Conservation (phyloP, 2,113 vertebrate genomes). For the Steatornis caripensis region DNA sequence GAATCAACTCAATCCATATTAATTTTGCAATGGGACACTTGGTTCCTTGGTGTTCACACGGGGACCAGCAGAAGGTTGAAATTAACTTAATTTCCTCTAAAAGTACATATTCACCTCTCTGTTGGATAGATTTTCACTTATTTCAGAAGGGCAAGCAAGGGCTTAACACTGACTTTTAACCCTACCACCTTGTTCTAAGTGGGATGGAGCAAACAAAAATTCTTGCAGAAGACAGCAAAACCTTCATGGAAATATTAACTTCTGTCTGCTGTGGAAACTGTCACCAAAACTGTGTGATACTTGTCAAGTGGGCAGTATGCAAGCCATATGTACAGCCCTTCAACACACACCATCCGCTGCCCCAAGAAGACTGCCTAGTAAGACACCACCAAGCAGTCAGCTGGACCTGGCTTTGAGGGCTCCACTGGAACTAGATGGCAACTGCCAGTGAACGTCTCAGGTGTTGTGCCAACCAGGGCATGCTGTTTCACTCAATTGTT, state of each 20-base stretch:
- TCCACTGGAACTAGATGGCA: not conserved
- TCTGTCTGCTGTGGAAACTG: not conserved
- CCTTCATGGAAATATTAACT: not conserved
- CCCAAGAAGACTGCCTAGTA: not conserved
- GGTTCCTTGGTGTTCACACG: not conserved
- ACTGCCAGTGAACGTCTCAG: not conserved
- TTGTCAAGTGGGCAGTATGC: not conserved
- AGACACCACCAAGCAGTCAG: not conserved
- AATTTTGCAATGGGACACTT: not conserved
- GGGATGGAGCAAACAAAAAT: not conserved
- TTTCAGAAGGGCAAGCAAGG: not conserved
- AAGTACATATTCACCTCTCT: not conserved
- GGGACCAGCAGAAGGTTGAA: not conserved
- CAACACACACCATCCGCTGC: not conserved
- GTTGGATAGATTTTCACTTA: not conserved
- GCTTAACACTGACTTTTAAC: not conserved
- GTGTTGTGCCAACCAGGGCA: not conserved
- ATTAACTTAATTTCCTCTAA: not conserved
- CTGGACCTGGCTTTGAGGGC: not conserved
- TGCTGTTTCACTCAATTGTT: not conserved
- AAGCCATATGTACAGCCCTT: not conserved
- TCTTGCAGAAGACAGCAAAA: not conserved
- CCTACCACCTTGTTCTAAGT: not conserved
- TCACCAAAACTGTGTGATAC: not conserved
- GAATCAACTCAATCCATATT: not conserved